Evolutionary conservation across 2,113 vertebrate species (phyloP).

Genomic region (Oreochromis aureus): DNA sequence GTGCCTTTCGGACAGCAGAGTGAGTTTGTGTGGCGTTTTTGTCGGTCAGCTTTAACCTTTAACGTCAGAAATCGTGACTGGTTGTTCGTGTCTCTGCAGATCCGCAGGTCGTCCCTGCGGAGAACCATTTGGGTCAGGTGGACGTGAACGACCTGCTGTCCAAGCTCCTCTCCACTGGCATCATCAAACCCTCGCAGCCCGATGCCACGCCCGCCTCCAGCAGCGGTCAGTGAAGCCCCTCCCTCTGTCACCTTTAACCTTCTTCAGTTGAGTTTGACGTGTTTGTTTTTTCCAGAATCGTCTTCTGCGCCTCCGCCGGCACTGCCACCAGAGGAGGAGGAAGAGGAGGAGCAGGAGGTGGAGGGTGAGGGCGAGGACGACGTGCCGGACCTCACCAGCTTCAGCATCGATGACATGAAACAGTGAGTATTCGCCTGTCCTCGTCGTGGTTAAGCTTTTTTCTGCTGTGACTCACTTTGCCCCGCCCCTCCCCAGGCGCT

Average conservation of each 20-base stretch:
- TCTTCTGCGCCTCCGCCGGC: constrained; percentile 36
- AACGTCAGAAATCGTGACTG: not conserved
- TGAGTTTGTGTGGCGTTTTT: constrained; percentile 35
- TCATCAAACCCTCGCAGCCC: constrained; percentile 77
- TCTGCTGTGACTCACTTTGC: not conserved
- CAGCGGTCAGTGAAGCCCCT: constrained; percentile 44
- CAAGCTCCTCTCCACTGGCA: constrained; percentile 89
- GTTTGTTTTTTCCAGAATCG: not conserved
- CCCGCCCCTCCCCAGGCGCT: constrained; percentile 72
- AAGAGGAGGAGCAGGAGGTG: constrained; percentile 84
- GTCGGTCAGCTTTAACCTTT: not conserved
- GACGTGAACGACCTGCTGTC: constrained; percentile 93
- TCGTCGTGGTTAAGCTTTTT: not conserved
- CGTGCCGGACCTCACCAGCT: constrained; percentile 89
- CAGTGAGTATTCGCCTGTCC: constrained; percentile 73
- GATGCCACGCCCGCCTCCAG: constrained; percentile 63
- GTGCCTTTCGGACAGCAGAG: constrained; percentile 80
- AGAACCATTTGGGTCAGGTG: constrained; percentile 94
- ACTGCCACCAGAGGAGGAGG: constrained; percentile 65
- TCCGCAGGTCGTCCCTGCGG: constrained; percentile 60
- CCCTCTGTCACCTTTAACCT: not conserved
- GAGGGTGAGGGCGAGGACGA: constrained; percentile 80
- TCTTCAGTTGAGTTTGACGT: not conserved
- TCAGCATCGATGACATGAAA: constrained; percentile 87
- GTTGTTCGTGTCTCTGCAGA: not conserved